phyloP scores from a whole-genome alignment of 2,888 invertebrate genomes.

The Spisula solida region DNA sequence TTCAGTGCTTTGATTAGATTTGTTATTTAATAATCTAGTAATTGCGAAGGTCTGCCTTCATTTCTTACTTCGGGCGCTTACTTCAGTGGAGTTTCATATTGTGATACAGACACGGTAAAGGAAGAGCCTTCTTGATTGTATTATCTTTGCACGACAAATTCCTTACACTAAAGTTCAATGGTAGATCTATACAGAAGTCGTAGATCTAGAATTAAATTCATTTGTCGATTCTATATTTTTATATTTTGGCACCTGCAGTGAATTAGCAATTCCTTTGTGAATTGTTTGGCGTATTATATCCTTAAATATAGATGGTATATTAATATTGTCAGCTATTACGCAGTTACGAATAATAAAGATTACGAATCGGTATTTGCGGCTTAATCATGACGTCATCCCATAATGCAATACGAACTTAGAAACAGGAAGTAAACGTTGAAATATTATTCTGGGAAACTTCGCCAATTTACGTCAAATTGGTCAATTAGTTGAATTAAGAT shows the following conservation, averaged over 20 bases:
- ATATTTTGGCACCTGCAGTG: no score
- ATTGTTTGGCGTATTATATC: background rate
- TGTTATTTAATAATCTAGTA: no score
- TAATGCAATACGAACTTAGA: conserved; percentile 72
- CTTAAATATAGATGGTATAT: background rate
- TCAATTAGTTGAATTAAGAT: conserved; percentile 46
- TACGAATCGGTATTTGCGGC: background rate
- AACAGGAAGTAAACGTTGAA: conserved; percentile 76
- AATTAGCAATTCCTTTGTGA: background rate
- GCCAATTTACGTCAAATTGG: conserved; percentile 26
- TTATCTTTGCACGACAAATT: no score
- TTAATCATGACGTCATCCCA: conserved; percentile 68
- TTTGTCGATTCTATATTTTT: background rate
- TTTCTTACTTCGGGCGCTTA: no score
- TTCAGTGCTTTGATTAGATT: no score
- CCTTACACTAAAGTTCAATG: no score
- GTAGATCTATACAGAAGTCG: no score
- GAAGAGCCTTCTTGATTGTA: no score
- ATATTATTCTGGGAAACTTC: conserved; percentile 64
- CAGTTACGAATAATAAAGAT: background rate
- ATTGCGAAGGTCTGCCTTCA: no score
- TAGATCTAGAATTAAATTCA: no score
- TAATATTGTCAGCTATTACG: background rate
- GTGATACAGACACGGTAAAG: no score
- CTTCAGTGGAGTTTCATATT: no score